phyloP scores from a whole-genome alignment of 2,797 vertebrate genomes.

The Aphelocoma californica region DNA sequence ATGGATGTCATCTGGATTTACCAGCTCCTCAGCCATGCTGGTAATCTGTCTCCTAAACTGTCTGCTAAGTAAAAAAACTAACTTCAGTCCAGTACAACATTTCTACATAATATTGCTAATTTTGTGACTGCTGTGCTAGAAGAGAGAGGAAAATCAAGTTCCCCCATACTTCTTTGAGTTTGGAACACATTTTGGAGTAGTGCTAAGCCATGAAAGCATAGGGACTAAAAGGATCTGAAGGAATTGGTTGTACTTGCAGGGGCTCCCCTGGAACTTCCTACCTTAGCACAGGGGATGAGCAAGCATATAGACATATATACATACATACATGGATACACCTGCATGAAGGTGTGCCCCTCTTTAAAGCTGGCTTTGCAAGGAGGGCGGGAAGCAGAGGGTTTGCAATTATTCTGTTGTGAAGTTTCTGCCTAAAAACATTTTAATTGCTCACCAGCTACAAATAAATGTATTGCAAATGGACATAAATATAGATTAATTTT shows the following conservation, averaged over 20 bases:
- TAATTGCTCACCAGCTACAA: background rate
- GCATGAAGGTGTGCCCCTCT: background rate
- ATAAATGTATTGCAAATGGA: background rate
- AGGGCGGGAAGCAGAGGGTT: background rate
- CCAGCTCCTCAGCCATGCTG: background rate
- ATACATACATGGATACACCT: background rate
- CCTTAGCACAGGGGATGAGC: background rate
- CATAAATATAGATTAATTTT: background rate
- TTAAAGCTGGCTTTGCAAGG: background rate
- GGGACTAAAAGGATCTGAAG: background rate
- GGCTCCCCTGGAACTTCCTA: background rate
- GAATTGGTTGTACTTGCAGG: background rate
- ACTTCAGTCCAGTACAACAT: background rate
- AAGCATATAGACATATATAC: accelerated
- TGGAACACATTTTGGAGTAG: background rate
- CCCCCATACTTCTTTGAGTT: background rate
- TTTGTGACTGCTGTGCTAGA: background rate
- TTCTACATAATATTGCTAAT: background rate
- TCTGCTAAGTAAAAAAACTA: background rate
- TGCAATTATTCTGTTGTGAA: background rate
- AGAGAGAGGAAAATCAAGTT: background rate
- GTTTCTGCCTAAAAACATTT: background rate
- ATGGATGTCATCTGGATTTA: background rate
- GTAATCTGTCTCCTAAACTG: background rate
- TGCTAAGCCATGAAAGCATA: background rate